Percentiles rank a stretch among this genome's conserved stretches.
These are phyloP conservation scores for Pampus argenteus DNA, from an alignment of 2,797 vertebrate species.

Conservation along the genomic window DNA sequence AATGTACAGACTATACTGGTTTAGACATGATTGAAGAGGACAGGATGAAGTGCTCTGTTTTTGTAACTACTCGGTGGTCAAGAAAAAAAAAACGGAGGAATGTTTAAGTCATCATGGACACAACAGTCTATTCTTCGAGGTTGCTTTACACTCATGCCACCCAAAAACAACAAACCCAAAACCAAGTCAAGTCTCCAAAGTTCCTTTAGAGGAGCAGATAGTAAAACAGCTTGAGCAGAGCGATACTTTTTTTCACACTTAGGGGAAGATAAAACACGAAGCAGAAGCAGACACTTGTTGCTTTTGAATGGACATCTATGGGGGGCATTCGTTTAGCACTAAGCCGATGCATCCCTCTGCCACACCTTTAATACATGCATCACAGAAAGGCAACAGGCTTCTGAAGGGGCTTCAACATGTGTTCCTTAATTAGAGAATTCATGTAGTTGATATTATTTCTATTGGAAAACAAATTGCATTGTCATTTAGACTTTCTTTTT, in stretches of 20 bases:
- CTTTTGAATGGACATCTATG: slow-evolving; percentile 38
- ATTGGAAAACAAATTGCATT: slow-evolving; percentile 7
- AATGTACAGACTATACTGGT: slow-evolving; percentile 58
- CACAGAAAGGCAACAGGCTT: slow-evolving; percentile 58
- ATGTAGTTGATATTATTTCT: background rate
- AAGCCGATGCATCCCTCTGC: background rate
- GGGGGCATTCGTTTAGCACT: slow-evolving; percentile 5
- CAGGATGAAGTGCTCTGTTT: slow-evolving; percentile 58
- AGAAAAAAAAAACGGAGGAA: slow-evolving; percentile 49
- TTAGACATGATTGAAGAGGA: slow-evolving; percentile 60
- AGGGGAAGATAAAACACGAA: slow-evolving; percentile 45
- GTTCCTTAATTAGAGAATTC: background rate
- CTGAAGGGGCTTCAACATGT: background rate
- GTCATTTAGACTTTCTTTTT: slow-evolving; percentile 27
- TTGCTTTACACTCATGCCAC: slow-evolving; percentile 57
- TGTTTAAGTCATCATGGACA: slow-evolving; percentile 75
- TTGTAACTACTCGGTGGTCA: slow-evolving; percentile 52
- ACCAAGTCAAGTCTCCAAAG: slow-evolving; percentile 51
- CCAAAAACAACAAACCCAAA: slow-evolving; percentile 71
- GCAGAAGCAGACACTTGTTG: slow-evolving; percentile 49
- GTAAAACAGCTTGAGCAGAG: slow-evolving; percentile 43
- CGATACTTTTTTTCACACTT: slow-evolving; percentile 29
- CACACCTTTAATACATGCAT: slow-evolving; percentile 8
- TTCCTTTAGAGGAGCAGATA: slow-evolving; percentile 43
- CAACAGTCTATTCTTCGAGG: slow-evolving; percentile 55